A percentile compares a stretch with the other conserved stretches of the same genome.
Evolutionary conservation across 2,797 vertebrate species (phyloP).

Genomic region (Benthosema pterotum): DNA sequence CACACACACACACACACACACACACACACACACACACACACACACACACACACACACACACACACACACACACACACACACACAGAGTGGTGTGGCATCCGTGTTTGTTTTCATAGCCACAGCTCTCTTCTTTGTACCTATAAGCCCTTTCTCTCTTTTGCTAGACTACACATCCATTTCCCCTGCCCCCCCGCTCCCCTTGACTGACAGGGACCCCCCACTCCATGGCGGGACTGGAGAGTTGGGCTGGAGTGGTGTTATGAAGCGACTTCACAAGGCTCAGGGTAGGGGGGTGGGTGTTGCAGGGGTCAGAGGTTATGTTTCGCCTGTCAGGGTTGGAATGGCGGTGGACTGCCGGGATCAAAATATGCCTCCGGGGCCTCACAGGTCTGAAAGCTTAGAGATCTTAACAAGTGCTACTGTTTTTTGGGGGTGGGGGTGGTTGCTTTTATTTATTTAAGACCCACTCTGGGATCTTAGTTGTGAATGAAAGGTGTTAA

Average conservation of each 20-base stretch:
- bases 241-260: constrained; percentile 12
- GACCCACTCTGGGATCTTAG: too few relatives aligned
- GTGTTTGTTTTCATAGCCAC: background rate
- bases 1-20: too few relatives aligned
- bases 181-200: background rate
- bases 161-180: constrained; percentile 1
- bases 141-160: background rate
- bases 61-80: too few relatives aligned
- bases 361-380: constrained; percentile 15
- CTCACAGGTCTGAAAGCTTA: background rate
- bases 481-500: too few relatives aligned
- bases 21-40: too few relatives aligned
- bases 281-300: background rate
- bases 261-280: constrained; percentile 38
- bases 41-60: too few relatives aligned
- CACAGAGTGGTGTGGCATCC: too few relatives aligned
- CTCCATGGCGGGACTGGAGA: background rate
- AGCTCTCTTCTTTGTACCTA: too few relatives aligned
- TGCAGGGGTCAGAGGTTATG: constrained; percentile 52
- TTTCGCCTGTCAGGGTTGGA: constrained; percentile 10
- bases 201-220: constrained; percentile 35
- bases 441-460: too few relatives aligned
- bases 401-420: constrained; percentile 27
- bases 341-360: background rate
- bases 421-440: constrained; percentile 1